Base-by-base conservation (phyloP, 2,113 vertebrate genomes). In the Heterotilapia buettikoferi region DNA sequence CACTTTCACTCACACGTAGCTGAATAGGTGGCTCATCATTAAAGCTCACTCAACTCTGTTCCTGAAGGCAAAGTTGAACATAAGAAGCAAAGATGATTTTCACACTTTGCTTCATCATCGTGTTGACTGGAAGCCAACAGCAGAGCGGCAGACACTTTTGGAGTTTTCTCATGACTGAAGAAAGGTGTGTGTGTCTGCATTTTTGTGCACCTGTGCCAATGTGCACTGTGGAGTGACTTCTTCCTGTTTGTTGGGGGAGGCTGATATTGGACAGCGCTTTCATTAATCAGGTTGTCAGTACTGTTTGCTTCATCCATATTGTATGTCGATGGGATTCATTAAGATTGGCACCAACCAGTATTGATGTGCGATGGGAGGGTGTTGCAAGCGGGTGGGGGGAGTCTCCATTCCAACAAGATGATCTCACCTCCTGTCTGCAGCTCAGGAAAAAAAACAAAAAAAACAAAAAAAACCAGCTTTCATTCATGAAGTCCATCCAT, bases 401-500 rank as follows among this genome's bases (percentile, higher is more conserved):
- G 89, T 94, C 94, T 94, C 91, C 91, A 92, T 94, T 91, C 95
- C 91, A 93, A 88, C 52, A 84, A 14, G 92, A 95, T 96, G 96
- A 96, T 91, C 95, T 96, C 96, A 96, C 87, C 95, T 92, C 91
- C 92, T 88, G 93, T 95, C 95, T 95, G 85, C 90, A 89, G 82
- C 90, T 85, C 84, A 88, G 90, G 86, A 90, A 84, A 31, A 56
- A 54, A 54, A 2, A 6, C 10, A 9, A 5, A 11, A 11, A 87
- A 26, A 1, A 92, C 73, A 3, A 9, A 59, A 7, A 21, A 6
- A 88, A 0, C 0, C 7, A 86, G 13, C 86, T 93, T 96, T 95
- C 94, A 96, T 96, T 96, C 94, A 96, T 88, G 94, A 95, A 95
- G 73, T 94, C 92, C 82, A 91, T 83, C 68, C 82, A 92, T 90